Evolutionary conservation across 2,888 invertebrate species (phyloP), one percentile per base, ranked within the genome.

Genomic region (Drosophila peninsularis): DNA sequence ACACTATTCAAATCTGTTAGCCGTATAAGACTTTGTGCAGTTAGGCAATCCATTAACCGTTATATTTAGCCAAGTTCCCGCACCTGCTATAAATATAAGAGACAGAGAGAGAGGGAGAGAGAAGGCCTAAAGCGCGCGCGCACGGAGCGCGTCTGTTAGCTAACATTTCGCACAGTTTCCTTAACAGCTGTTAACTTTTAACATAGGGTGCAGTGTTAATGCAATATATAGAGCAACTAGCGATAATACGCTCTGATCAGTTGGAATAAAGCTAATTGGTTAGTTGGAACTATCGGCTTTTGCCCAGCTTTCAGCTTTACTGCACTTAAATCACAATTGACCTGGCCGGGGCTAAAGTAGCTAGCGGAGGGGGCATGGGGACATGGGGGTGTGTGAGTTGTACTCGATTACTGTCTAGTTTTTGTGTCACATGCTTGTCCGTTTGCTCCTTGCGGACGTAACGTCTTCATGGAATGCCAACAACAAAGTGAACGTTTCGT

Each of bases 381-480:
- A 27, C n/a, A 9, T n/a, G 5, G 30, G 24, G n/a, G 55, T 27
- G 5, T 30, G n/a, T 5, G 45, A 10, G 27, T 27, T 45, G 45
- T 45, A 45, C 45, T 56, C 19, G 34, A 39, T 57, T 49, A 65
- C 21, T 50, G 32, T 24, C 9, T 24, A 17, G 53, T 41, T 47
- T 62, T 64, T 62, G 70, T 65, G 71, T 69, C 80, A 55, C 63
- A 71, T n/a, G 45, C 36, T 52, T 24, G 52, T 53, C 30, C 60
- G 62, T 60, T 62, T 39, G 52, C 27, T 21, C 24, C 58, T 55
- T 66, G 52, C 69, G 67, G 54, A 37, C 65, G 19, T 54, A 81
- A 75, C 54, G 65, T 87, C 85, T 85, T 69, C 58, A 70, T 70
- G 45, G 47, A 63, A 62, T 58, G 61, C 50, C 64, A 64, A 36